A percentile compares a stretch with the other conserved stretches of the same genome.
Evolutionary conservation across 1,140 invertebrate species (phyloP).

Genomic region (Adoxophyes honmai): DNA sequence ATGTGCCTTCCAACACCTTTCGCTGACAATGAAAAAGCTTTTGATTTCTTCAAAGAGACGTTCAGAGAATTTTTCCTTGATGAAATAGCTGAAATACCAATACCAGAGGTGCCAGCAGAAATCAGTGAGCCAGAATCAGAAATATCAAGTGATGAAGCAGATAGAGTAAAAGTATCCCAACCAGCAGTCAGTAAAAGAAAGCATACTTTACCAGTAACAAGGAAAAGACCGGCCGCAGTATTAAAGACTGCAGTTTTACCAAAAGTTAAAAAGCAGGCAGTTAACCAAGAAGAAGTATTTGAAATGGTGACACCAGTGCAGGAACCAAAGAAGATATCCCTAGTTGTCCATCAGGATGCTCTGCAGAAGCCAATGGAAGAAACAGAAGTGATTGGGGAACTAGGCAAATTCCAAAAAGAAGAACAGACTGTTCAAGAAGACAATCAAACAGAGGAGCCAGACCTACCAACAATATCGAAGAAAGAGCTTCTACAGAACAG

Average conservation of each 20-base stretch:
- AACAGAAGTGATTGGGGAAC: constrained; percentile 49
- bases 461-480: constrained; percentile 79
- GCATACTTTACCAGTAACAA: constrained; percentile 75
- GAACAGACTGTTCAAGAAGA: constrained; percentile 39
- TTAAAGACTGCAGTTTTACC: constrained; percentile 43
- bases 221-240: constrained; percentile 82
- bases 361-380: constrained; percentile 49
- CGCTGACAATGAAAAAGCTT: constrained; percentile 74
- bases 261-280: constrained; percentile 59
- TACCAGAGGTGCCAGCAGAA: constrained; percentile 18
- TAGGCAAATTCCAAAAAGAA: constrained; percentile 64
- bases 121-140: constrained; percentile 85
- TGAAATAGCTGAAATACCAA: constrained; percentile 29
- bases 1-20: constrained; percentile 96
- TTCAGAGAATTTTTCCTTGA: constrained; percentile 49
- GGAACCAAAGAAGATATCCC: constrained; percentile 81
- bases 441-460: constrained; percentile 32
- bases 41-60: constrained; percentile 67
- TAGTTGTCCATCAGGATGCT: constrained; percentile 77
- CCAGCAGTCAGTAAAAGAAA: constrained; percentile 79
- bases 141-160: constrained; percentile 85
- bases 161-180: constrained; percentile 45
- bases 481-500: constrained; percentile 84
- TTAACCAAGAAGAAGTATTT: constrained; percentile 82
- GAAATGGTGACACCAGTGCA: constrained; percentile 76